Percentiles rank a stretch among this genome's conserved stretches.
Conservation (phyloP, 2,113 vertebrate species). For the Dasyprocta punctata region DNA sequence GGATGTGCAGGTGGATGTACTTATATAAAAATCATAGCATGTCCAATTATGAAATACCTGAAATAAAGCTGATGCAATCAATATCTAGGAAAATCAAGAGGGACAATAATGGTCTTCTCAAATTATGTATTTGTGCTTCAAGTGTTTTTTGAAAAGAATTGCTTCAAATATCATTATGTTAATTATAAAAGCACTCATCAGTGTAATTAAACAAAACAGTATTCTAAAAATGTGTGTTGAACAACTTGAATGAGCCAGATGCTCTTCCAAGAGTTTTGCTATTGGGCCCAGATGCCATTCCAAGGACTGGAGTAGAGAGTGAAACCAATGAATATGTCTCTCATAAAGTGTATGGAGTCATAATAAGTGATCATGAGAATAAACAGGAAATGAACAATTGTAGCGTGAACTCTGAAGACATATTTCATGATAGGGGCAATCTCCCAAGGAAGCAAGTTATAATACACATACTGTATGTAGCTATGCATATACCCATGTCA, state of each 20-base stretch:
- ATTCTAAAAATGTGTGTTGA: slow-evolving; percentile 58
- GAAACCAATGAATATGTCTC: neutral
- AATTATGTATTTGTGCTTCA: slow-evolving; percentile 53
- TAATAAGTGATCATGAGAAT: neutral
- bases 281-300: neutral
- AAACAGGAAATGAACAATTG: neutral
- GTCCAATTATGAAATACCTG: slow-evolving; percentile 30
- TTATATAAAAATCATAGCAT: neutral
- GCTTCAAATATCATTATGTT: slow-evolving; percentile 68
- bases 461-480: rapidly evolving
- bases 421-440: neutral
- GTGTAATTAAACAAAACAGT: slow-evolving; percentile 63
- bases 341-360: neutral
- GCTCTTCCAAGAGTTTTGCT: neutral
- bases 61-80: slow-evolving; percentile 39
- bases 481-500: neutral
- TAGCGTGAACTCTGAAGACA: neutral
- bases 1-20: neutral
- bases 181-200: slow-evolving; percentile 57
- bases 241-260: slow-evolving; percentile 21
- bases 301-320: neutral
- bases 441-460: neutral
- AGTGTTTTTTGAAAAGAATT: slow-evolving; percentile 59
- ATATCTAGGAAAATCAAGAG: slow-evolving; percentile 42
- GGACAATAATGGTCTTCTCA: slow-evolving; percentile 56